Evolutionary conservation across 2,113 vertebrate genomes (phyloP).

Genomic region (Delphinus delphis): DNA sequence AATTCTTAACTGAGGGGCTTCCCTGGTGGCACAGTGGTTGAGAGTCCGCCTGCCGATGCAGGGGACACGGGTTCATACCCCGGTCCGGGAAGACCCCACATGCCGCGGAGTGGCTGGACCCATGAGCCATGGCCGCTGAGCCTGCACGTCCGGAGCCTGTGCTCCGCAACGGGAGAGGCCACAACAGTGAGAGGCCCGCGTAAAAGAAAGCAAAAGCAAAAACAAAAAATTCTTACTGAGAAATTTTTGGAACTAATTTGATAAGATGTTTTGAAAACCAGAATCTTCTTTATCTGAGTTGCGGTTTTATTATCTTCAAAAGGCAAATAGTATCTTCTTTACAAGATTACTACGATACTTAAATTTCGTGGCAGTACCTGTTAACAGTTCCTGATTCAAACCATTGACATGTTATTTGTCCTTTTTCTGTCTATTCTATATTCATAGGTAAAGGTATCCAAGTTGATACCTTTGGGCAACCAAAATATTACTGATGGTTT

Average conservation of each 20-base stretch:
- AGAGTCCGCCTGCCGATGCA: no score
- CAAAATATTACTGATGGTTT: background rate
- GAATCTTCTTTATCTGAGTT: background rate
- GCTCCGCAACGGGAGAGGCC: no score
- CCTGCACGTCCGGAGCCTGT: no score
- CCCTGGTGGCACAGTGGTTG: no score
- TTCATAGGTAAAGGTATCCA: background rate
- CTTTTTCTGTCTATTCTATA: background rate
- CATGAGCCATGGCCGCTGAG: no score
- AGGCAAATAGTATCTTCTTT: background rate
- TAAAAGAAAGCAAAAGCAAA: no score
- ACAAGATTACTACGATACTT: background rate
- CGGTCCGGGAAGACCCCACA: no score
- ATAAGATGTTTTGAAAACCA: conserved; percentile 28
- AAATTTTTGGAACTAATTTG: background rate
- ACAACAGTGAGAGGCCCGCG: no score
- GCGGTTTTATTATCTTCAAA: background rate
- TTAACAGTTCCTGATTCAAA: background rate
- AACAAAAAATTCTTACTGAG: conserved; percentile 12
- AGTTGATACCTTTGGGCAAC: background rate
- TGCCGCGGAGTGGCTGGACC: no score
- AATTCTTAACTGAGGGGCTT: conserved; percentile 8
- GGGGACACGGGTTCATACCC: no score
- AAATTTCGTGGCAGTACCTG: background rate
- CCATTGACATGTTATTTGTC: background rate